These are phyloP conservation scores for Aphaenogaster rudis DNA, from an alignment of 1,140 invertebrate species.

Conservation along the genomic window DNA sequence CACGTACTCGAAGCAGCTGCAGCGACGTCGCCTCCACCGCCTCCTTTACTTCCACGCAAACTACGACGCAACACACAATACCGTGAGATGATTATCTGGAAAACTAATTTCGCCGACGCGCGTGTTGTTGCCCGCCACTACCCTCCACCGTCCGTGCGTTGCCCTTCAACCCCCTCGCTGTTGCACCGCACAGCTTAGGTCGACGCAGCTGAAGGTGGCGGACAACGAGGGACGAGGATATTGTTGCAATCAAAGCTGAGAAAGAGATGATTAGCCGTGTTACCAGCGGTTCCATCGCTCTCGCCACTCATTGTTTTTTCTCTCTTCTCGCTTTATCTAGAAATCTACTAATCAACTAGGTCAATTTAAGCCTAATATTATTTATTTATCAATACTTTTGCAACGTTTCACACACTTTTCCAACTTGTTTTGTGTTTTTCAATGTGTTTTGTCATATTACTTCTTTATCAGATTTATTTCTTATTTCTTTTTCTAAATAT, in stretches of 20 bases:
- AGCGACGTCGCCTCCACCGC: constrained; percentile 44
- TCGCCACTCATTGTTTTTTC: background rate
- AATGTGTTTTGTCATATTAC: background rate
- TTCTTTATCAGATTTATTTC: background rate
- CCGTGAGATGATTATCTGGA: constrained; percentile 87
- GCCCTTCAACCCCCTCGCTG: constrained; percentile 50
- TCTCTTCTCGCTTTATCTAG: background rate
- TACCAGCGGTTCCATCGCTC: constrained; percentile 8
- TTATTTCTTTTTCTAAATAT: background rate
- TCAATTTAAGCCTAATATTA: background rate
- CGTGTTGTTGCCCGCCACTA: constrained; percentile 76
- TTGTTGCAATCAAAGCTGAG: constrained; percentile 71
- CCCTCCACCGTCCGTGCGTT: constrained; percentile 46
- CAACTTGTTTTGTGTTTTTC: background rate
- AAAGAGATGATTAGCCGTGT: constrained; percentile 57
- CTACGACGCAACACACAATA: constrained; percentile 83
- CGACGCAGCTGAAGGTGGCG: constrained; percentile 66
- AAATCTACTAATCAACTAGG: background rate
- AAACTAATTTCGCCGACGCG: constrained; percentile 86
- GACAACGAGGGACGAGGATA: constrained; percentile 73
- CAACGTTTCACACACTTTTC: background rate
- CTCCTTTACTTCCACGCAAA: constrained; percentile 65
- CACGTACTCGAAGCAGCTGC: constrained; percentile 68
- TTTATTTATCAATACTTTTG: background rate
- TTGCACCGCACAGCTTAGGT: constrained; percentile 58